Evolutionary conservation across 2,113 vertebrate species (phyloP), one percentile per base, ranked within the genome.

Genomic region (Ammospiza caudacuta): DNA sequence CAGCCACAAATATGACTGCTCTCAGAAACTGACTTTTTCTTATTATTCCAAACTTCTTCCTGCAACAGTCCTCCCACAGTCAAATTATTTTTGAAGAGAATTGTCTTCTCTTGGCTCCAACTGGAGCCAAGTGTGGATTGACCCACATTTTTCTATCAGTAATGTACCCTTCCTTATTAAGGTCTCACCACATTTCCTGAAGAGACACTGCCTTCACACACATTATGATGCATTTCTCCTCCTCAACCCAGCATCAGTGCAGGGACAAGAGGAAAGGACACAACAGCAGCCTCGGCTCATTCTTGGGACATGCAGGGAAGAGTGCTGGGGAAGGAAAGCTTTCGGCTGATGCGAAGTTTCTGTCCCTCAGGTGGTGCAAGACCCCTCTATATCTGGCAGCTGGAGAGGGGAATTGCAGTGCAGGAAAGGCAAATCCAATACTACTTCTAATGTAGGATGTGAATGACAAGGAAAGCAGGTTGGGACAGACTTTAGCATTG

Each of bases 391-490:
- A 62, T 17, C 11, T 13, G n/a, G 47, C 57, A 89, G 41, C 11
- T 31, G 67, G 29, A 67, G 18, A 21, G 27, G 19, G 25, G 13
- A 28, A 44, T 24, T 2, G 13, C 75, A 80, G n/a, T 5, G 18
- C 1, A 11, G 35, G 11, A 6, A 64, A 55, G 35, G 33, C 13
- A 6, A 59, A 72, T 44, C 43, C 2, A 0, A 52, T 20, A 25
- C 28, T 21, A n/a, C 24, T n/a, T 84, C 61, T 28, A 62, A 28
- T 2, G 2, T 9, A 22, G 15, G n/a, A 27, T 21, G 7, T 0
- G 0, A 33, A 15, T 0, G 0, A 27, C 51, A 24, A 37, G 22
- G 35, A 61, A 54, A 51, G 31, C 21, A 52, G 4, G 0, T 2
- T 28, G 16, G 49, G 33, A 66, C 11, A 68, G 43, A 41, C n/a